Evolutionary conservation across 2,888 invertebrate species (phyloP), one percentile per base, ranked within the genome.

Genomic region (Polydrusus pterygomalis): DNA sequence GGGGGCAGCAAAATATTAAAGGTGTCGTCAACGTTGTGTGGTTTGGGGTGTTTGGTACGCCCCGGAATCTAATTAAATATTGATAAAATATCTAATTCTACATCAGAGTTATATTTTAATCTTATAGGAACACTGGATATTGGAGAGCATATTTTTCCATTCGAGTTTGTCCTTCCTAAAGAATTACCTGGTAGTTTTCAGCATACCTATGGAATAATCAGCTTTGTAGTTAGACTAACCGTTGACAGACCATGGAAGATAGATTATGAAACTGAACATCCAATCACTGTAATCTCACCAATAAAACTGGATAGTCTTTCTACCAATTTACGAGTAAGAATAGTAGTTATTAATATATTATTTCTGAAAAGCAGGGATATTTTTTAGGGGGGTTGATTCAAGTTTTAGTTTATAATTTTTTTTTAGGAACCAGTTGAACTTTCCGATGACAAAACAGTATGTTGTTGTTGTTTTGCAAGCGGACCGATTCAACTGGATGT

Each of bases 181-280:
- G 92, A 92, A 75, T 88, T 96, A 73, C 96, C 96, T 87, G 94
- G 95, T 1, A 95, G 95, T 0, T 96, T 95, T 85, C 94, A 94
- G 84, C 93, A 94, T 0, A 84, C 90, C 82, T 86, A 89, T 81
- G 95, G 96, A 0, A 91, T 92, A 83, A 91, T 97, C 43, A 90
- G 95, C 15, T 97, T 97, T 84, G 92, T 92, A 6, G 90, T 95
- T n/a, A 95, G 93, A 87, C 94, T 94, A 0, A 92, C 91, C 0
- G 88, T 96, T 17, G 95, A 96, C 83, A 90, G 94, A 18, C 93
- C 96, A 7, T 95, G 95, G 92, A 94, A 94, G 82, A 93, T 94
- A 84, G 95, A 97, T 87, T 94, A 95, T 83, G 95, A 95, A 80
- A 92, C 92, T 62, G 95, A 95, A 88, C 91, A 91, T 87, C 92